phyloP scores from a whole-genome alignment of 2,113 vertebrate species.

The Nestor notabilis region DNA sequence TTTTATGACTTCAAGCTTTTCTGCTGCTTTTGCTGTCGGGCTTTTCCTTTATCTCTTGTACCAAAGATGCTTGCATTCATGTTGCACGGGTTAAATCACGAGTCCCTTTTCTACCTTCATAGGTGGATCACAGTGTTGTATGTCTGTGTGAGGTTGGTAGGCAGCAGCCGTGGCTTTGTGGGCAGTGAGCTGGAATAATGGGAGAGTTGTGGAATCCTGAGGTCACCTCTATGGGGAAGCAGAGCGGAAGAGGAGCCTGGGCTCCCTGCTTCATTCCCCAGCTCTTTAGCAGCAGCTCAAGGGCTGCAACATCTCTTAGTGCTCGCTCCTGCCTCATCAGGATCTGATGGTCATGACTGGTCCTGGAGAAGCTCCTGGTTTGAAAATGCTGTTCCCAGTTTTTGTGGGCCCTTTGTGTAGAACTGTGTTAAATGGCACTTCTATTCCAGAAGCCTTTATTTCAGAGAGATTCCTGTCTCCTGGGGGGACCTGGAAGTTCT shows the following conservation, averaged over 20 bases:
- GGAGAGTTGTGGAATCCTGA: neutral
- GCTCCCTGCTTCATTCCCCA: neutral
- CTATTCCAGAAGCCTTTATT: neutral
- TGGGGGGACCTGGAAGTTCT: neutral
- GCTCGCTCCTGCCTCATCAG: neutral
- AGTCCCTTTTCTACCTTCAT: neutral
- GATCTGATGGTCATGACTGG: neutral
- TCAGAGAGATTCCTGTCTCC: neutral
- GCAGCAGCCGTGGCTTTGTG: neutral
- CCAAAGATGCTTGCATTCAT: accelerated
- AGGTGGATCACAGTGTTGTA: accelerated
- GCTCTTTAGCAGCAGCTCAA: neutral
- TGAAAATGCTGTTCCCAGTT: accelerated
- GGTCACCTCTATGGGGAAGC: no score
- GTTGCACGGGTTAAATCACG: accelerated
- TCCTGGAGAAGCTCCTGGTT: neutral
- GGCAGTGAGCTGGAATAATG: neutral
- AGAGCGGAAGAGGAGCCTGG: neutral
- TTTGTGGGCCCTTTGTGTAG: neutral
- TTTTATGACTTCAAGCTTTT: neutral
- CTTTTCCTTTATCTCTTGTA: neutral
- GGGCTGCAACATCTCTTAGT: neutral
- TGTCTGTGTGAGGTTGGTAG: neutral
- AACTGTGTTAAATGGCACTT: neutral
- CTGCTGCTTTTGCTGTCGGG: neutral